Base-by-base conservation (phyloP, 2,797 vertebrate genomes). In the Hydrolagus colliei region DNA sequence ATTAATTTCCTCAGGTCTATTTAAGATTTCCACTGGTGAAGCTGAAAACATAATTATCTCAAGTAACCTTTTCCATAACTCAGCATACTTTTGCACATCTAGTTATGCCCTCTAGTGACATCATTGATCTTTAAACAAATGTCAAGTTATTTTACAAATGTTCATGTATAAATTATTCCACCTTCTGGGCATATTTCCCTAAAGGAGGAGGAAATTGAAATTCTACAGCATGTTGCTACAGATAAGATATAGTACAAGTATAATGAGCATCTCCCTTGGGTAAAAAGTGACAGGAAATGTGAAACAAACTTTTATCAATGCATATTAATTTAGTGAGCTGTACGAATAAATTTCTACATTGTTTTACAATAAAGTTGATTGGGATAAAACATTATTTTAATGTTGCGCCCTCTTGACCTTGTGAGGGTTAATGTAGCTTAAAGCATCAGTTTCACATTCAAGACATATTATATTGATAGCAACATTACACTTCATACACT, bases 111-210 rank as follows among this genome's bases (percentile, higher is more conserved):
- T 84, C 18, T 0, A 65, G 65, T n/a, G 65, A 67, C 32, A 41
- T 20, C 9, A 32, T 11, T 84, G 79, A 71, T 71, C 79, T 71
- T 84, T 71, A 13, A 2, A 84, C 65, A 84, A 84, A 84, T 84
- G 79, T 84, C 79, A 84, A 67, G 65, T n/a, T 84, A 84, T 52
- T 84, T 84, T n/a, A 84, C 18, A 84, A 84, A 71, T 84, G 12
- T 13, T 71, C 65, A 52, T 35, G 8, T 68, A 84, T 84, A 68
- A 84, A 16, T 82, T 65, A 84, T 84, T 71, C 32, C 79, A 71
- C 32, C 35, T 84, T 84, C 1, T 32, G 20, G 63, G 12, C 22
- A 41, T 35, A 68, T 20, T 27, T 41, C 63, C 65, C 65, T 2
- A 8, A 41, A 65, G 32, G 32, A 52, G 32, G 32, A 84, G 14